Conservation (phyloP, 2,797 vertebrate genomes). For the Melopsittacus undulatus region DNA sequence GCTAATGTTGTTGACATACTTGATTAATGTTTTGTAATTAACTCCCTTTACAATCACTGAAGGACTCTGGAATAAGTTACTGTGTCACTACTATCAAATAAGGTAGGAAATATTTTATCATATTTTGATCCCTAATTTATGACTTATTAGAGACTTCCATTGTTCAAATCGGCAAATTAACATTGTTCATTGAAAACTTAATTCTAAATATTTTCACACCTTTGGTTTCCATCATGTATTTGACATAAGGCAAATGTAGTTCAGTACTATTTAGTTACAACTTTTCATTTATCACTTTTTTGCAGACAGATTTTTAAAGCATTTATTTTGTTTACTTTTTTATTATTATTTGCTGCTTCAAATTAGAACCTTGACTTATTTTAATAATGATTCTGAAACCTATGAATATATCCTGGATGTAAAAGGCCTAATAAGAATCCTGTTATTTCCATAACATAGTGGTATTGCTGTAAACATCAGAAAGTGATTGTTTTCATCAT, state of each 20-base stretch:
- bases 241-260: neutral
- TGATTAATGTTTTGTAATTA: neutral
- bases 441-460: neutral
- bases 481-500: neutral
- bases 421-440: neutral
- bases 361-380: slow-evolving; percentile 8
- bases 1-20: neutral
- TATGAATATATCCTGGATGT: neutral
- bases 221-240: neutral
- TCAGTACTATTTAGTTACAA: neutral
- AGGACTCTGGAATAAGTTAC: neutral
- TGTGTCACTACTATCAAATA: neutral
- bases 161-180: neutral
- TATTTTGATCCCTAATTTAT: neutral
- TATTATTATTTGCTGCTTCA: neutral
- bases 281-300: neutral
- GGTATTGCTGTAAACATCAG: slow-evolving; percentile 15
- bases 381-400: neutral
- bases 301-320: slow-evolving; percentile 28
- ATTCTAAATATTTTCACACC: neutral
- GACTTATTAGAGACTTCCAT: neutral
- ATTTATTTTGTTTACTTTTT: slow-evolving; percentile 19
- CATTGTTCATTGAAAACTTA: neutral
- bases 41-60: neutral
- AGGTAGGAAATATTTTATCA: neutral